These are phyloP conservation scores for Alethe castanea DNA, from an alignment of 2,113 vertebrate genomes.

Conservation along the genomic window DNA sequence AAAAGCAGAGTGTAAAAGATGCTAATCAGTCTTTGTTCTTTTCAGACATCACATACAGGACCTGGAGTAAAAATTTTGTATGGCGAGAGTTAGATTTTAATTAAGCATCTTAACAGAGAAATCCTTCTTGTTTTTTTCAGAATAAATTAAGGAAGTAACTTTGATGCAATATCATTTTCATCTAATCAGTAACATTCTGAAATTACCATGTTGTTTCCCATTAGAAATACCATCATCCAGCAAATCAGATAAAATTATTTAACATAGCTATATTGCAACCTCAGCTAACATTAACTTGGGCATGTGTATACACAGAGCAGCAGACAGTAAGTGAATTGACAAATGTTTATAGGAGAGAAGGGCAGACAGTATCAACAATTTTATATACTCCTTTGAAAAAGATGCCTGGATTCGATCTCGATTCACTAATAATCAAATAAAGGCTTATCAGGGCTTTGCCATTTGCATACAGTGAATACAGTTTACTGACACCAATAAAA, in stretches of 20 bases:
- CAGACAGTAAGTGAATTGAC: constrained; percentile 6
- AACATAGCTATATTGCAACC: constrained; percentile 61
- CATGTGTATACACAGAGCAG: not conserved
- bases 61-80: constrained; percentile 64
- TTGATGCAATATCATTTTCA: constrained; percentile 82
- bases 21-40: constrained; percentile 65
- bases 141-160: constrained; percentile 83
- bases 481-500: not conserved
- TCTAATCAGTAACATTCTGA: constrained; percentile 81
- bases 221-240: constrained; percentile 75
- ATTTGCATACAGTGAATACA: not conserved
- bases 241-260: constrained; percentile 75
- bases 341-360: constrained; percentile 8
- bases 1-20: constrained; percentile 57
- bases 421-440: constrained; percentile 10
- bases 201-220: constrained; percentile 83
- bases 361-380: constrained; percentile 22
- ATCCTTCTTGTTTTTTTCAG: constrained; percentile 76
- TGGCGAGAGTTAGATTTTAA: constrained; percentile 70
- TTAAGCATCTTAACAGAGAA: constrained; percentile 79
- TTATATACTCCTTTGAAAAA: not conserved
- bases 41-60: constrained; percentile 48
- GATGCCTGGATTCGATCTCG: not conserved
- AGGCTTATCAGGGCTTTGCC: not conserved
- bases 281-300: constrained; percentile 62